Conservation (phyloP, 2,888 invertebrate genomes). For the Pseudeuparius sepicola region DNA sequence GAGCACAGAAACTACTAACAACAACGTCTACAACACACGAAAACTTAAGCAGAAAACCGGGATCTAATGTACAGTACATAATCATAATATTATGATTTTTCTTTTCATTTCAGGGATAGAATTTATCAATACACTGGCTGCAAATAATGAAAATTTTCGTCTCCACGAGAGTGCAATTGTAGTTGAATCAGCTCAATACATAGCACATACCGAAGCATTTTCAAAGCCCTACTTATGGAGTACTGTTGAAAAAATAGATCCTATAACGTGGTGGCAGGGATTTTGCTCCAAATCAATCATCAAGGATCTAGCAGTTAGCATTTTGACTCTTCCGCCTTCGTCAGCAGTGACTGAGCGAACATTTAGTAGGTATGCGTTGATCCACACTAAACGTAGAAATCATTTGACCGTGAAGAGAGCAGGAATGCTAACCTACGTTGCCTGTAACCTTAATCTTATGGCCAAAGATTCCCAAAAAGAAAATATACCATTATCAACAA, state of each 20-base stretch:
- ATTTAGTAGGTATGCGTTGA: constrained; percentile 9
- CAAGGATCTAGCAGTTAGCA: constrained; percentile 6
- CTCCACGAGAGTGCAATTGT: not conserved
- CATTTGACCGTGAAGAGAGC: constrained; percentile 11
- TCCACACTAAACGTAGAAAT: constrained; percentile 12
- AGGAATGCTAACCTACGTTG: constrained; percentile 11
- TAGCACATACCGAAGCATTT: constrained; percentile 5
- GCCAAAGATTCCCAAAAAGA: too few species aligned
- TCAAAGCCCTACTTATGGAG: constrained; percentile 6
- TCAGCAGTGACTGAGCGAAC: constrained; percentile 12
- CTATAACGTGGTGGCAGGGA: constrained; percentile 11
- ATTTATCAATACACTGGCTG: constrained; percentile 7
- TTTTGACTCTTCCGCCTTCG: constrained; percentile 12
- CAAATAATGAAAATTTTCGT: constrained; percentile 3
- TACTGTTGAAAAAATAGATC: constrained; percentile 6
- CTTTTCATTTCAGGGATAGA: constrained; percentile 4
- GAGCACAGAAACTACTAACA: not conserved
- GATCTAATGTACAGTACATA: too few species aligned
- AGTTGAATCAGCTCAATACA: constrained; percentile 7
- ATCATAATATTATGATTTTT: too few species aligned
- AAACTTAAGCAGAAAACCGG: too few species aligned
- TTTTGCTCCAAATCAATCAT: constrained; percentile 12
- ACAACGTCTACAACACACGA: too few species aligned
- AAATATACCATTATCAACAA: constrained; percentile 6
- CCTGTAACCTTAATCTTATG: constrained; percentile 12